phyloP scores from a whole-genome alignment of 23 tunicate species.

The Clavelina lepadiformis region DNA sequence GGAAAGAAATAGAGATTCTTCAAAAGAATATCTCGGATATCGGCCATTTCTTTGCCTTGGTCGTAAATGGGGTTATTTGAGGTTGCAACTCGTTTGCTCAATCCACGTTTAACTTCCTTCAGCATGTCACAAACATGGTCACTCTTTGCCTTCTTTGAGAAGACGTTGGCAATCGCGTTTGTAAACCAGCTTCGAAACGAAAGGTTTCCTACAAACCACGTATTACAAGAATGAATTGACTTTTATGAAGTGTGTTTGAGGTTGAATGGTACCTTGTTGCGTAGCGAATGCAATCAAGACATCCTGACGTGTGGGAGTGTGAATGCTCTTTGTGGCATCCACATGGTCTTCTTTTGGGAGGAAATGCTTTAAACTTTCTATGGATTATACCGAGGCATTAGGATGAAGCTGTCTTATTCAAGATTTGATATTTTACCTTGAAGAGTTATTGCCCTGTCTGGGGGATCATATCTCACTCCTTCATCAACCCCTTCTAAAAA shows the following conservation, averaged over 20 bases:
- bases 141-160: conserved; percentile 24
- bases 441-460: no score
- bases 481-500: no score
- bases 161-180: conserved; percentile 50
- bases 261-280: conserved; percentile 8
- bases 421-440: no score
- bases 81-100: neutral
- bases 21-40: conserved; percentile 26
- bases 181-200: conserved; percentile 72
- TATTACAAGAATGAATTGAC: neutral
- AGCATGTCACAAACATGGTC: conserved; percentile 48
- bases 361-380: no score
- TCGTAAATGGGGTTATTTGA: neutral
- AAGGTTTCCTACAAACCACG: conserved; percentile 21
- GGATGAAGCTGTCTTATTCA: no score
- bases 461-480: no score
- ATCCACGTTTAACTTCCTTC: conserved; percentile 48
- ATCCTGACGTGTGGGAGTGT: conserved; percentile 30
- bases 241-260: neutral
- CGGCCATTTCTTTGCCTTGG: conserved; percentile 59
- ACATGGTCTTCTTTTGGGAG: no score
- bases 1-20: conserved; percentile 60
- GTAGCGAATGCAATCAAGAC: conserved; percentile 46
- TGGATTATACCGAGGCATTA: no score
- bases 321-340: no score